These are phyloP conservation scores for Rhabdophis nuchalis DNA, from an alignment of 2,797 vertebrate species.

Conservation along the genomic window DNA sequence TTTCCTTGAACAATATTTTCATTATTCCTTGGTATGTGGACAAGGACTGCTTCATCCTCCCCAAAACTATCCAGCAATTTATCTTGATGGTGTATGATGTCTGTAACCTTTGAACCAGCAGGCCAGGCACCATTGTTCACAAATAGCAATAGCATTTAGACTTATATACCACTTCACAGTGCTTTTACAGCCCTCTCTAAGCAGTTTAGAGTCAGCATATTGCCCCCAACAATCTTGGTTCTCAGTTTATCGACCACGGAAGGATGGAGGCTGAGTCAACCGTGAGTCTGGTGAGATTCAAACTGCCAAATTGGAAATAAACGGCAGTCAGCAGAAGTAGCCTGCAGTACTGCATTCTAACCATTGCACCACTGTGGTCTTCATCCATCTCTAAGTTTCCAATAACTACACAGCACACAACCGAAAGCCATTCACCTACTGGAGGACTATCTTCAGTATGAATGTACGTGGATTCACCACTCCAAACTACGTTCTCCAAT, in stretches of 20 bases:
- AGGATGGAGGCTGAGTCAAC: no score
- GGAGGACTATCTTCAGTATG: background rate
- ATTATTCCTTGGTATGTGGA: background rate
- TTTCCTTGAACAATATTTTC: background rate
- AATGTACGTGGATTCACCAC: background rate
- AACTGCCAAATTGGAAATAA: no score
- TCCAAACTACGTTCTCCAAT: background rate
- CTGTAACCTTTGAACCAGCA: background rate
- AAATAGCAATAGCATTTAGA: background rate
- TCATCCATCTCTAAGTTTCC: background rate
- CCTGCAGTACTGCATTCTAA: no score
- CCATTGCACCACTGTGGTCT: no score
- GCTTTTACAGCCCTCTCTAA: no score
- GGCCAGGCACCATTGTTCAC: background rate
- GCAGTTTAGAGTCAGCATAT: no score
- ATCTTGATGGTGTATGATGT: background rate
- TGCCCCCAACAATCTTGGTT: no score
- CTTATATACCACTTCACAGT: no score
- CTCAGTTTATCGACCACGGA: no score
- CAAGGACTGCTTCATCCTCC: background rate
- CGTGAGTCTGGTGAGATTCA: no score
- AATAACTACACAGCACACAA: background rate
- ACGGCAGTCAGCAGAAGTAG: no score
- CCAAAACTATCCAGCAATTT: background rate
- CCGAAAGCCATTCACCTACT: background rate